Evolutionary conservation across 2,113 vertebrate species (phyloP), one percentile per base, ranked within the genome.

Genomic region (Pimephales promelas): DNA sequence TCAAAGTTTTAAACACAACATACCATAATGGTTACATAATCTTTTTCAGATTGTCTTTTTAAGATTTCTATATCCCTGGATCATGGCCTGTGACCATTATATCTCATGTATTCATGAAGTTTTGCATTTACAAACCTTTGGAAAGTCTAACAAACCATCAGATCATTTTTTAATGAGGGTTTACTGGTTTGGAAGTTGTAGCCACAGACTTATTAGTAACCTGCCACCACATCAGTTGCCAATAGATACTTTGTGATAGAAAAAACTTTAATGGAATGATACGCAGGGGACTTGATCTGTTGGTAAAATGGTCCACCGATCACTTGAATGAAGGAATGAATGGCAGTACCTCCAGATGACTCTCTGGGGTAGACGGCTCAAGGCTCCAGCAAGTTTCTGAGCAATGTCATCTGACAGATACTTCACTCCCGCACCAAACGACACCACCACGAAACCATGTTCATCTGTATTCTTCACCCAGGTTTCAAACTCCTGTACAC

Each of bases 361-460:
- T 80, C 95, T 95, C 89, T 99, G 97, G 20, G 96, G 97, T 86
- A 99, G 91, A 64, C 95, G 94, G 16, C 94, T 95, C 82, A 99
- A 91, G 10, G 98, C 97, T 4, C 94, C 96, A 0, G 98, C 97
- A 84, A 99, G 86, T 90, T 97, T 99, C 86, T 93, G 90, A 18
- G 97, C 96, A 31, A 99, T 96, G 59, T 99, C 97, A 84, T 97
- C 96, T 0, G 97, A 98, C 76, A 99, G 94, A 87, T 97, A 99
- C 88, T 99, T 99, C 77, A 99, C 98, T 31, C 98, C 98, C 0
- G 98, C 98, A 83, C 98, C 98, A 45, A 99, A 99, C 0, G 98
- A 99, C 70, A 99, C 98, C 0, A 99, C 94, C 72, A 99, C 95
- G 85, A 99, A 99, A 83, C 98, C 98, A 14, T 96, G 94, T 84